Percentiles rank a stretch among this genome's conserved stretches.
phyloP scores from a whole-genome alignment of 2,113 vertebrate species.

The Platysteira castanea region DNA sequence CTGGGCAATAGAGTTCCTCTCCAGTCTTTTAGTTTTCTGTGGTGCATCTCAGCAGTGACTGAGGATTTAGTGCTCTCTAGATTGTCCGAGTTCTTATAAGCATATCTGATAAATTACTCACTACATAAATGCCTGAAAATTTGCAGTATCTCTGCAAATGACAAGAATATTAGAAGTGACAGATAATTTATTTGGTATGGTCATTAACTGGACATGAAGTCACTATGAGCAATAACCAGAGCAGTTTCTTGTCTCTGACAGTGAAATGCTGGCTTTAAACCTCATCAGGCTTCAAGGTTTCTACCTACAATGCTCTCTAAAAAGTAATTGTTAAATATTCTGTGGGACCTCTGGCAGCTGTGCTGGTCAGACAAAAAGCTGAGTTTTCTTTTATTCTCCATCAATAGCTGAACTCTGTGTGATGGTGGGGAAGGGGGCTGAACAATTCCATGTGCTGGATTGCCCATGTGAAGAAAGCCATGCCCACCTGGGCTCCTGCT shows the following conservation, averaged over 20 bases:
- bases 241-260: background rate
- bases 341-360: background rate
- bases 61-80: background rate
- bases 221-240: background rate
- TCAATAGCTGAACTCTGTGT: background rate
- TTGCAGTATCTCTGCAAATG: background rate
- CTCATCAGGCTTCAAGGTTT: background rate
- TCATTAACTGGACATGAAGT: background rate
- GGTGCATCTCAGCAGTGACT: background rate
- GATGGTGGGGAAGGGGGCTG: background rate
- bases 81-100: background rate
- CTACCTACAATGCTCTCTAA: background rate
- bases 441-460: background rate
- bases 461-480: rapidly evolving
- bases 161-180: background rate
- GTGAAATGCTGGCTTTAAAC: background rate
- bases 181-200: background rate
- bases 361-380: background rate
- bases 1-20: background rate
- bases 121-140: background rate
- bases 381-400: background rate
- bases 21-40: background rate
- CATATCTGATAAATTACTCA: background rate
- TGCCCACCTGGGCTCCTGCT: background rate
- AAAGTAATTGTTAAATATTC: background rate